These are phyloP conservation scores for Helleia helle DNA, from an alignment of 2,888 invertebrate genomes.

Conservation along the genomic window DNA sequence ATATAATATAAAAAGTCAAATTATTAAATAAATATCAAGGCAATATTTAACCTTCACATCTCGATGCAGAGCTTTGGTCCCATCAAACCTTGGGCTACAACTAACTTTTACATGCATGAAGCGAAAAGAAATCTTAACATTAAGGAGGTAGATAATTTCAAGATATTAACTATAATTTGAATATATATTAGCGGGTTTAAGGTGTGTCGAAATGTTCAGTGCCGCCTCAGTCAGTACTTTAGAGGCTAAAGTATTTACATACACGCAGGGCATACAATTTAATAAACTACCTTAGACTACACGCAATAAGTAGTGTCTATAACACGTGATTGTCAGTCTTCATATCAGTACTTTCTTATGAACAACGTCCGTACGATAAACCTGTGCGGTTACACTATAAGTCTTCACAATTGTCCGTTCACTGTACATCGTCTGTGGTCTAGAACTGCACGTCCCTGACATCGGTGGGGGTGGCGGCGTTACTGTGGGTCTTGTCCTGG, in stretches of 20 bases:
- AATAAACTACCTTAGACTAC: slow-evolving; percentile 44
- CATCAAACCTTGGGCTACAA: slow-evolving; percentile 26
- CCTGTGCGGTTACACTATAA: no score
- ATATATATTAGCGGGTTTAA: slow-evolving; percentile 31
- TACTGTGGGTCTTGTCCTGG: slow-evolving; percentile 77
- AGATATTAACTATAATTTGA: slow-evolving; percentile 52
- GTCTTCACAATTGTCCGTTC: slow-evolving; percentile 44
- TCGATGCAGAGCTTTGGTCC: slow-evolving; percentile 41
- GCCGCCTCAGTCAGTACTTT: slow-evolving; percentile 29
- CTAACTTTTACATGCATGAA: slow-evolving; percentile 30
- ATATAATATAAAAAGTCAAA: neutral
- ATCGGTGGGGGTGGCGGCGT: slow-evolving; percentile 89
- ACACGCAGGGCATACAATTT: slow-evolving; percentile 46
- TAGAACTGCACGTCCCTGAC: slow-evolving; percentile 88
- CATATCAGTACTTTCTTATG: slow-evolving; percentile 67
- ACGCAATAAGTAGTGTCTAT: slow-evolving; percentile 49
- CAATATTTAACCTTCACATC: slow-evolving; percentile 5
- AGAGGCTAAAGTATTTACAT: slow-evolving; percentile 49
- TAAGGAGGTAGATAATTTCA: slow-evolving; percentile 72
- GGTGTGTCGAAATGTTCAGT: slow-evolving; percentile 27
- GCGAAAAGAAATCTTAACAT: slow-evolving; percentile 49
- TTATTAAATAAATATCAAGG: neutral
- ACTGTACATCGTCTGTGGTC: no score
- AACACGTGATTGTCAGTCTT: slow-evolving; percentile 68
- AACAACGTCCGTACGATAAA: no score